phyloP scores from a whole-genome alignment of 1,140 invertebrate species.

The Palaemon carinicauda region DNA sequence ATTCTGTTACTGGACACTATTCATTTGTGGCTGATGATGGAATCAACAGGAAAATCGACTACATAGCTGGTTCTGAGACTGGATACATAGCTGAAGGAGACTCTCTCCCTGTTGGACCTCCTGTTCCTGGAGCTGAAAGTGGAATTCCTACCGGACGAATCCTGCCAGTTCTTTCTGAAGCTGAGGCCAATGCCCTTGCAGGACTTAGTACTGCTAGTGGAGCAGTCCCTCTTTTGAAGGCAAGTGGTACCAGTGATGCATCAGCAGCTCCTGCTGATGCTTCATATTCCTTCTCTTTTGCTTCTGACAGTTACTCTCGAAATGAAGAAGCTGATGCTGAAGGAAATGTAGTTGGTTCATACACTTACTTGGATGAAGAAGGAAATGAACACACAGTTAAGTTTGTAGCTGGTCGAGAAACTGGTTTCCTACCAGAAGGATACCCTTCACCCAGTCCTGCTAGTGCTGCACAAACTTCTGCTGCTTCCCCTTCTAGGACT shows the following conservation, averaged over 20 bases:
- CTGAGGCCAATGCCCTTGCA: too few species aligned
- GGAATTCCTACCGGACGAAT: too few species aligned
- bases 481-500: not conserved
- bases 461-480: not conserved
- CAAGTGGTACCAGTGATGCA: too few species aligned
- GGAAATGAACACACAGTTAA: slow-evolving; percentile 60
- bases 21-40: not conserved
- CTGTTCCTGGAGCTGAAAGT: too few species aligned
- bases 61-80: not conserved
- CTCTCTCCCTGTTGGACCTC: not conserved
- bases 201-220: too few species aligned
- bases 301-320: slow-evolving; percentile 55
- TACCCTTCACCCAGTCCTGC: not conserved
- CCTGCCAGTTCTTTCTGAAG: too few species aligned
- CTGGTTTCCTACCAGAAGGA: not conserved
- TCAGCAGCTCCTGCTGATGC: slow-evolving; percentile 11
- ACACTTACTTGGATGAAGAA: slow-evolving; percentile 62
- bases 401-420: not conserved
- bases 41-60: not conserved
- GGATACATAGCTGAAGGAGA: not conserved
- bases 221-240: too few species aligned
- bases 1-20: not conserved
- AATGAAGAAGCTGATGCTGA: slow-evolving; percentile 56
- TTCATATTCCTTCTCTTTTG: slow-evolving; percentile 53
- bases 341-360: slow-evolving; percentile 61